Evolutionary conservation across 2,797 vertebrate genomes (phyloP).

Genomic region (Brotula barbata): DNA sequence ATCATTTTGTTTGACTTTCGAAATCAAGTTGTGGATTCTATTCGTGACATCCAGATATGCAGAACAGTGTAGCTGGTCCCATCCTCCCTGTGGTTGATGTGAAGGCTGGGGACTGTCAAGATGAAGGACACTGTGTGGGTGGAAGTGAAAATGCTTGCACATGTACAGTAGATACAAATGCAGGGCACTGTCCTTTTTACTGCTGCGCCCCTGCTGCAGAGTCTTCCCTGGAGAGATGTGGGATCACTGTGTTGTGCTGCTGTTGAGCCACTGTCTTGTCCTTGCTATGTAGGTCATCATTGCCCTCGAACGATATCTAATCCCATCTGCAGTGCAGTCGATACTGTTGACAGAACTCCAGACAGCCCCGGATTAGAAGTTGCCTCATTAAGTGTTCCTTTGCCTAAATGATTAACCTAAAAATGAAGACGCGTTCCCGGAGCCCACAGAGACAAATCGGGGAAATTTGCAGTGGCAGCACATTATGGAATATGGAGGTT

Average conservation of each 20-base stretch:
- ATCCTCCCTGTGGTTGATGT: slow-evolving; percentile 52
- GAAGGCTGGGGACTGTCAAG: slow-evolving; percentile 47
- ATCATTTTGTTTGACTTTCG: too few relatives aligned
- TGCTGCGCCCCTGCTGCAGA: slow-evolving; percentile 52
- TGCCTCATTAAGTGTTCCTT: slow-evolving; percentile 74
- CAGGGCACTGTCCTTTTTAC: slow-evolving; percentile 26
- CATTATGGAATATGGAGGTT: slow-evolving; percentile 19
- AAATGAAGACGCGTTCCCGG: slow-evolving; percentile 27
- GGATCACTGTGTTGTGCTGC: slow-evolving; percentile 60
- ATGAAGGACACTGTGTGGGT: slow-evolving; percentile 61
- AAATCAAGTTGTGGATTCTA: too few relatives aligned
- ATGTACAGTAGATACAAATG: slow-evolving; percentile 20
- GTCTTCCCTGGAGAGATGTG: slow-evolving; percentile 65
- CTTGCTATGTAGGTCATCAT: slow-evolving; percentile 75
- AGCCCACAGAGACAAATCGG: too few relatives aligned
- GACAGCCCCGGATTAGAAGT: slow-evolving; percentile 69
- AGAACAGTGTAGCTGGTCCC: too few relatives aligned
- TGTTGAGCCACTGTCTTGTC: slow-evolving; percentile 70
- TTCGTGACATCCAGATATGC: too few relatives aligned
- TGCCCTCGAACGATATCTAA: slow-evolving; percentile 72
- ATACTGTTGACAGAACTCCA: slow-evolving; percentile 75
- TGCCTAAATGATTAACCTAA: slow-evolving; percentile 70
- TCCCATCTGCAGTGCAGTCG: slow-evolving; percentile 71
- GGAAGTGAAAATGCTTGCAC: slow-evolving; percentile 36
- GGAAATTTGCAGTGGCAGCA: slow-evolving; percentile 15